Conservation (phyloP, 2,888 invertebrate species). For the Laspeyria flexula region DNA sequence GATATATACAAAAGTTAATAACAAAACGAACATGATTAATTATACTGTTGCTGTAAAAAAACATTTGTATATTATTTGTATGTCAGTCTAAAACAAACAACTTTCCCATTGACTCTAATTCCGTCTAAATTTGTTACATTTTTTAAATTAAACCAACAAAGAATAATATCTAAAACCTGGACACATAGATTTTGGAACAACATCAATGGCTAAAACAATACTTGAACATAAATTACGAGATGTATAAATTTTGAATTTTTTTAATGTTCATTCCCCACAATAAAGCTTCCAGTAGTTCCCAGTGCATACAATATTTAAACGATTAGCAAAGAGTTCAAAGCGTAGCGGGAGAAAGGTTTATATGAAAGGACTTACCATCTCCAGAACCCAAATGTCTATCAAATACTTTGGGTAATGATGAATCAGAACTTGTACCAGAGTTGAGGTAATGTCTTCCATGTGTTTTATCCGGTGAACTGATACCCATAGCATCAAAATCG, state of each 20-base stretch:
- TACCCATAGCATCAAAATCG: constrained; percentile 63
- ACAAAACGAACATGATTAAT: not conserved
- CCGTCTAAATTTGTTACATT: too few relatives aligned
- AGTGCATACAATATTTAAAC: constrained; percentile 36
- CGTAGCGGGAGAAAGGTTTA: constrained; percentile 34
- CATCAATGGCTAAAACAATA: not conserved
- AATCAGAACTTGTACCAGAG: constrained; percentile 66
- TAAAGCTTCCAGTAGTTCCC: constrained; percentile 55
- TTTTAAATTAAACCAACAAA: too few relatives aligned
- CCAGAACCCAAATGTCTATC: constrained; percentile 76
- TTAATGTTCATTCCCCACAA: too few relatives aligned
- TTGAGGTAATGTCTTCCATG: constrained; percentile 65
- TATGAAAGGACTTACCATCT: constrained; percentile 70
- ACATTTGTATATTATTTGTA: not conserved
- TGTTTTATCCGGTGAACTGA: constrained; percentile 60
- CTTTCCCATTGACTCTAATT: not conserved
- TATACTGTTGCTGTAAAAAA: constrained; percentile 4
- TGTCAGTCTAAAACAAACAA: not conserved
- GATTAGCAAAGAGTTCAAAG: constrained; percentile 52
- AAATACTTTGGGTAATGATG: constrained; percentile 68
- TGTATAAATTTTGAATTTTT: too few relatives aligned
- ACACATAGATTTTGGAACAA: too few relatives aligned
- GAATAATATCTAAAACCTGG: too few relatives aligned
- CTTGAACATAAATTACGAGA: constrained; percentile 12
- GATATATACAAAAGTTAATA: not conserved